Evolutionary conservation across 2,113 vertebrate genomes (phyloP).

Genomic region (Paramormyrops kingsleyae): DNA sequence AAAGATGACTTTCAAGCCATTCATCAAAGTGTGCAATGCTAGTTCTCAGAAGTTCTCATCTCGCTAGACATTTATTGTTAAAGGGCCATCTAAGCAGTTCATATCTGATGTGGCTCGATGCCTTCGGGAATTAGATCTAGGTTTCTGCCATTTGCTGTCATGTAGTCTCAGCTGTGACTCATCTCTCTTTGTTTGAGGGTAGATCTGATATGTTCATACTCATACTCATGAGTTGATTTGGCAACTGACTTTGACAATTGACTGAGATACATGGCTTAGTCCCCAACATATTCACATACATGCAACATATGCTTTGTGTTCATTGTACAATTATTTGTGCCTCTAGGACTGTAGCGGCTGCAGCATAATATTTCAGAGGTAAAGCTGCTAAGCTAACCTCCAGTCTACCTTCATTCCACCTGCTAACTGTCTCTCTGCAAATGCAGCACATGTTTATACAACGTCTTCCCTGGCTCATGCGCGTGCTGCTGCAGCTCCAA

Average conservation of each 20-base stretch:
- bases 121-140: not conserved
- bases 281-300: not conserved
- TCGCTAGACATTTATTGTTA: not conserved
- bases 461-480: not conserved
- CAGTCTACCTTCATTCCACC: not conserved
- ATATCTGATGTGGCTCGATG: not conserved
- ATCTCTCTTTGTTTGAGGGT: not conserved
- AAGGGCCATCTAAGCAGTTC: not conserved
- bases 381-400: not conserved
- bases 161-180: not conserved
- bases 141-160: not conserved
- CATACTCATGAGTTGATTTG: not conserved
- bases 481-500: not conserved
- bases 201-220: not conserved
- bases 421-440: not conserved
- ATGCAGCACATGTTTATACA: not conserved
- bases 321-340: not conserved
- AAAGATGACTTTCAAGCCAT: not conserved
- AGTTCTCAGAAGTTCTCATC: not conserved
- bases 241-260: not conserved
- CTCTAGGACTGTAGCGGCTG: not conserved
- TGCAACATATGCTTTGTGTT: not conserved
- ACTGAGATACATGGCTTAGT: not conserved
- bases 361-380: not conserved
- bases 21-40: not conserved